Base-by-base conservation (phyloP, 1,140 invertebrate genomes). In the Panulirus ornatus region DNA sequence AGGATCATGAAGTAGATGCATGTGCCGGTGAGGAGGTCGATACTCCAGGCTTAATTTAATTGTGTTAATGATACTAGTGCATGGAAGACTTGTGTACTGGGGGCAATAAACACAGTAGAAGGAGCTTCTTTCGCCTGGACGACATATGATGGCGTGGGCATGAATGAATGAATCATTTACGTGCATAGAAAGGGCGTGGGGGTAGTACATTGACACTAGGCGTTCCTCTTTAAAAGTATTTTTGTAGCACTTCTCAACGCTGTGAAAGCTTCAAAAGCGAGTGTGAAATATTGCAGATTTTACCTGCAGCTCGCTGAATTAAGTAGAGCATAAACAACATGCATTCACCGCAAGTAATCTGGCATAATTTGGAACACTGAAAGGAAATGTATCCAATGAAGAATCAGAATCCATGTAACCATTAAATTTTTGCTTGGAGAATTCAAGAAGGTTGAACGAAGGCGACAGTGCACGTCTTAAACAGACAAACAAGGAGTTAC, bases 221-320 rank as follows among this genome's bases (percentile, higher is more conserved):
- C 38, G 34, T 81, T 81, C 78, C 78, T 81, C 78, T 81, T 81
- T 81, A 81, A 81, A 81, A 58, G n/a, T 22, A 9, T 58, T 81
- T 58, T 58, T 47, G 34, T 22, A 58, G n/a, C 51, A 81, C 78
- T 38, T 58, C n/a, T 58, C 54, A 19, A 19, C 51, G 78, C 58
- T 58, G 36, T 81, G 44, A 44, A 51, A 81, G 3, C 19, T 19
- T 14, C 14, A 19, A 79, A 42, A 51, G 19, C n/a, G 22, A 42
- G 76, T 5, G 42, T n/a, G 9, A n/a, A 34, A 51, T 27, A 27
- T n/a, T n/a, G 44, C 76, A 78, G 75, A 27, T 40, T 34, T 73
- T 22, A 58, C 14, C 1, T 22, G 54, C 19, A 16, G 11, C n/a
- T 58, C 19, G 11, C 54, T 58, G n/a, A 58, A 58, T 58, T 58